Percentiles rank a stretch among this genome's conserved stretches.
Conservation (phyloP, 2,888 invertebrate species). For the Tenthredo notha region DNA sequence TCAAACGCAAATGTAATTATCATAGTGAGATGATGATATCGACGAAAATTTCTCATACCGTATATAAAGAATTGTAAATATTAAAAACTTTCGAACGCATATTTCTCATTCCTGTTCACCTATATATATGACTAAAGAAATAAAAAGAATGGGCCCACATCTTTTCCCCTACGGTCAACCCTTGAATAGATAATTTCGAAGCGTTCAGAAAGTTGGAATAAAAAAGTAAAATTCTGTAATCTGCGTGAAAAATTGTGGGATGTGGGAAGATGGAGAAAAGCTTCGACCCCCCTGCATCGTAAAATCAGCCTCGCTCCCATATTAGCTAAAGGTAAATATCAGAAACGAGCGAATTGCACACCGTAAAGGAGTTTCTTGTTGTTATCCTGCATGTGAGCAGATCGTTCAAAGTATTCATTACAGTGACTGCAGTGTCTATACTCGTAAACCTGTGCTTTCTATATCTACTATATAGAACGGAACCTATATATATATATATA, state of each 20-base stretch:
- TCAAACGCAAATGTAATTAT: background rate
- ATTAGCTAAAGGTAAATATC: background rate
- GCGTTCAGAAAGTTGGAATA: background rate
- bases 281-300: background rate
- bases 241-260: background rate
- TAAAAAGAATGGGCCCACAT: background rate
- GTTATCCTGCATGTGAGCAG: conserved; percentile 5
- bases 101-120: background rate
- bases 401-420: conserved; percentile 24
- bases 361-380: background rate
- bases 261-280: background rate
- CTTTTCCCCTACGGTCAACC: background rate
- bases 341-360: background rate
- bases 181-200: background rate
- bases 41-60: background rate
- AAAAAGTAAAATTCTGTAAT: background rate
- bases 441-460: conserved; percentile 19
- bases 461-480: background rate
- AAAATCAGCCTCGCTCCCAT: background rate
- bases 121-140: background rate
- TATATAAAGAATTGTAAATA: no score
- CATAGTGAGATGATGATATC: background rate
- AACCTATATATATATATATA: no score
- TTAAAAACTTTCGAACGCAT: no score
- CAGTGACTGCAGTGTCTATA: background rate